phyloP scores from a whole-genome alignment of 2,888 invertebrate species.

The Hyles lineata region DNA sequence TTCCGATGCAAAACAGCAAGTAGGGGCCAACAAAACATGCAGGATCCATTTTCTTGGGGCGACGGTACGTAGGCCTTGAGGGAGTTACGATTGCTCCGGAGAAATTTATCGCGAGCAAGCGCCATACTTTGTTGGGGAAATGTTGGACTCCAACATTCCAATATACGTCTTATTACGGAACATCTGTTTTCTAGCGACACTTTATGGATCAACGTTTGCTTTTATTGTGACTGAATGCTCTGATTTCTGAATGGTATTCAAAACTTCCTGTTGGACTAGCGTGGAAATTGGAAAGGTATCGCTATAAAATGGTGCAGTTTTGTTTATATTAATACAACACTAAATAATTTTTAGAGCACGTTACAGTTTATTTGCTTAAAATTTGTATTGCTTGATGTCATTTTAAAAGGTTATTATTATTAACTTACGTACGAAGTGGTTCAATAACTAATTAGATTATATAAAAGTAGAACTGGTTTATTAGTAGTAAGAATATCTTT shows the following conservation, averaged over 20 bases:
- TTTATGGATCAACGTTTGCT: constrained; percentile 14
- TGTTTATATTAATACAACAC: background rate
- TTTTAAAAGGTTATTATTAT: too few relatives aligned
- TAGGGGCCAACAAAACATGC: constrained; percentile 16
- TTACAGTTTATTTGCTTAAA: background rate
- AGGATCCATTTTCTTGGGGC: constrained; percentile 22
- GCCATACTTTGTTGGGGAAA: constrained; percentile 61
- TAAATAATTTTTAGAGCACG: background rate
- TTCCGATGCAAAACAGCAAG: constrained; percentile 75
- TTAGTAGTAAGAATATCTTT: too few relatives aligned
- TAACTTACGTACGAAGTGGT: too few relatives aligned
- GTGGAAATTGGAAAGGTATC: background rate
- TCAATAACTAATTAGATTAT: too few relatives aligned
- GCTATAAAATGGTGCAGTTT: background rate
- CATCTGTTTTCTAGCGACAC: constrained; percentile 33
- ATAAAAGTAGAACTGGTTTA: too few relatives aligned
- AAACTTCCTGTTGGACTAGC: background rate
- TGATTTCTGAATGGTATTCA: background rate
- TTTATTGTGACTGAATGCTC: constrained; percentile 22
- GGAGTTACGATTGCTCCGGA: constrained; percentile 62
- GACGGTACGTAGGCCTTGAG: constrained; percentile 10
- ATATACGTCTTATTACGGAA: constrained; percentile 41
- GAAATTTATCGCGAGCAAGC: constrained; percentile 72
- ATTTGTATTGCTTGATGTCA: background rate
- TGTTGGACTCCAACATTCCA: constrained; percentile 47